These are phyloP conservation scores for Rallus crepitans DNA, from an alignment of 2,797 vertebrate species.

Conservation along the genomic window DNA sequence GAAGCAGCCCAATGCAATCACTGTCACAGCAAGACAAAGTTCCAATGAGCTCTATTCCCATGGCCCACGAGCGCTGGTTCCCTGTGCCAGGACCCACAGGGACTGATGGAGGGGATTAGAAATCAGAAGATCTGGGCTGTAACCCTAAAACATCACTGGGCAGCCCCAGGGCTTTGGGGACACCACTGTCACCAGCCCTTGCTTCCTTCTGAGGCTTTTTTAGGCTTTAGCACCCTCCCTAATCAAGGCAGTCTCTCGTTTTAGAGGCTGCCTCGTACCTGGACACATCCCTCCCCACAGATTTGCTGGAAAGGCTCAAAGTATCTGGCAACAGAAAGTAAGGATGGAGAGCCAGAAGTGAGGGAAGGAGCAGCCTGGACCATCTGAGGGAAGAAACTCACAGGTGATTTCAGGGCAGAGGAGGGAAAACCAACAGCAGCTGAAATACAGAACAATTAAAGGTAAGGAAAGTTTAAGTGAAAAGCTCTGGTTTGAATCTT, in stretches of 20 bases:
- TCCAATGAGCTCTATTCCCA: rapidly evolving
- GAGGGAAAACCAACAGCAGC: not conserved
- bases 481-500: not conserved
- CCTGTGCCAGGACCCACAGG: not conserved
- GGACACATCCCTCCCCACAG: not conserved
- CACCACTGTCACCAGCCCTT: not conserved
- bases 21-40: not conserved
- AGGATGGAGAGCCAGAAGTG: not conserved
- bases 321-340: not conserved
- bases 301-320: not conserved
- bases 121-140: not conserved
- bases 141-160: not conserved
- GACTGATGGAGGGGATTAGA: not conserved
- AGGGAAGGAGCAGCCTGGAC: not conserved
- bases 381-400: not conserved
- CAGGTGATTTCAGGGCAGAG: not conserved
- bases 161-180: rapidly evolving
- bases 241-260: not conserved
- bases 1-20: rapidly evolving
- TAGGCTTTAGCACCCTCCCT: not conserved
- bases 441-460: not conserved
- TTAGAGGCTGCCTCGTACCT: not conserved
- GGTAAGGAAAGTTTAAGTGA: not conserved
- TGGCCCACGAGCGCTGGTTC: not conserved
- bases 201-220: not conserved